phyloP scores from a whole-genome alignment of 2,888 invertebrate species.

The Drosophila demipolita region DNA sequence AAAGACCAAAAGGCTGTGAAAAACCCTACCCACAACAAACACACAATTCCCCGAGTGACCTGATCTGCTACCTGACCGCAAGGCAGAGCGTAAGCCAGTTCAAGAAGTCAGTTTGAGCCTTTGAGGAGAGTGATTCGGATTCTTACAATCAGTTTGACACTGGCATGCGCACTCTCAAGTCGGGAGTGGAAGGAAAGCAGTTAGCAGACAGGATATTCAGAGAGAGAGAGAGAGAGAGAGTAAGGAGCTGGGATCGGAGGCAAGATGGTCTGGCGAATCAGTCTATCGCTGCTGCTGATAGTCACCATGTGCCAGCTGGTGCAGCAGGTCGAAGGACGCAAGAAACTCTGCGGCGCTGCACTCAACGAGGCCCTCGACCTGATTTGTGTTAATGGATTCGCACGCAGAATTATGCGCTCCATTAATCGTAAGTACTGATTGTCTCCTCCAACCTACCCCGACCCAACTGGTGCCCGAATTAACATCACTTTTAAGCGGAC shows the following conservation, averaged over 20 bases:
- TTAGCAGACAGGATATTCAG: slow-evolving; percentile 35
- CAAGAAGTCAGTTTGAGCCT: slow-evolving; percentile 54
- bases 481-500: slow-evolving; percentile 49
- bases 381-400: slow-evolving; percentile 71
- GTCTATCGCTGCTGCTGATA: slow-evolving; percentile 60
- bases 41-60: slow-evolving; percentile 23
- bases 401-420: slow-evolving; percentile 49
- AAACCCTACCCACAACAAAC: slow-evolving; percentile 19
- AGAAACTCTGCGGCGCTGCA: slow-evolving; percentile 68
- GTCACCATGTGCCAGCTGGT: slow-evolving; percentile 52
- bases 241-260: slow-evolving; percentile 2
- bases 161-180: slow-evolving; percentile 63
- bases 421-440: slow-evolving; percentile 60
- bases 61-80: slow-evolving; percentile 17
- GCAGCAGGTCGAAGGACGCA: slow-evolving; percentile 54
- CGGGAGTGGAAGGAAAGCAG: slow-evolving; percentile 20
- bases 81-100: slow-evolving; percentile 7
- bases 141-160: slow-evolving; percentile 55
- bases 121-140: slow-evolving; percentile 16
- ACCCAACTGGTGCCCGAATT: slow-evolving; percentile 15
- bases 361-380: slow-evolving; percentile 67
- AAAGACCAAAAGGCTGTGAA: slow-evolving; percentile 27
- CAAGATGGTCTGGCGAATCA: slow-evolving; percentile 60
- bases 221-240: not conserved
- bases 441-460: not conserved